A percentile compares a stretch with the other conserved stretches of the same genome.
These are phyloP conservation scores for Ditylenchus dipsaci DNA, from an alignment of 1,140 invertebrate genomes.

Conservation along the genomic window DNA sequence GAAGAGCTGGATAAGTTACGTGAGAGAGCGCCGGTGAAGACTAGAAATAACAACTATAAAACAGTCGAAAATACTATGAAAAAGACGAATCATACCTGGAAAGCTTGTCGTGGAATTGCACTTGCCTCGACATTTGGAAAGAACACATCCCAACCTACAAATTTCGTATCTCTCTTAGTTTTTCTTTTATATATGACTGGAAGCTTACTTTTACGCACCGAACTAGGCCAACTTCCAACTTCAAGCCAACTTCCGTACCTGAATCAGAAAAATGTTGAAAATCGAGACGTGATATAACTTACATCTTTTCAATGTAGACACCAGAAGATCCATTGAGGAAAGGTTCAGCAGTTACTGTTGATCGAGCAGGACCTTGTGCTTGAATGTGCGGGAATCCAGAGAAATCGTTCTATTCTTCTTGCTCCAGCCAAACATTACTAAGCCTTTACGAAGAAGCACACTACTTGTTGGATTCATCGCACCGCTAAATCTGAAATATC, in stretches of 20 bases:
- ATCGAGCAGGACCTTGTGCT: not conserved
- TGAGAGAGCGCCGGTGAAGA: conserved; percentile 60
- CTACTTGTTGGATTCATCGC: not conserved
- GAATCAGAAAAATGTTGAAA: no score
- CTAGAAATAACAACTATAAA: conserved; percentile 22
- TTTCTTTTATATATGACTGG: no score
- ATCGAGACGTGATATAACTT: no score
- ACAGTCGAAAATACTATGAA: no score
- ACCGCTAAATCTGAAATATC: no score
- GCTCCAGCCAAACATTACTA: not conserved
- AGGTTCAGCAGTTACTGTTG: conserved; percentile 55
- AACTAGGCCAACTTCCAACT: conserved; percentile 86
- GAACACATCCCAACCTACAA: conserved; percentile 79
- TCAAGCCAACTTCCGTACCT: conserved; percentile 84
- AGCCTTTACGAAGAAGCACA: not conserved
- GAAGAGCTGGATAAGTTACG: conserved; percentile 33
- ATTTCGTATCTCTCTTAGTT: no score
- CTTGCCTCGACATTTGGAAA: conserved; percentile 78
- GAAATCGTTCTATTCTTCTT: not conserved
- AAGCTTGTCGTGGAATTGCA: conserved; percentile 69
- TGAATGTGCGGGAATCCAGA: not conserved
- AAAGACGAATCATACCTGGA: conserved; percentile 65
- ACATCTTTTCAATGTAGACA: conserved; percentile 91
- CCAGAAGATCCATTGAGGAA: conserved; percentile 72
- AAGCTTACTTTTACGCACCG: conserved; percentile 82